Evolutionary conservation across 1,140 invertebrate genomes (phyloP), one percentile per base, ranked within the genome.

Genomic region (Zeugodacus cucurbitae): DNA sequence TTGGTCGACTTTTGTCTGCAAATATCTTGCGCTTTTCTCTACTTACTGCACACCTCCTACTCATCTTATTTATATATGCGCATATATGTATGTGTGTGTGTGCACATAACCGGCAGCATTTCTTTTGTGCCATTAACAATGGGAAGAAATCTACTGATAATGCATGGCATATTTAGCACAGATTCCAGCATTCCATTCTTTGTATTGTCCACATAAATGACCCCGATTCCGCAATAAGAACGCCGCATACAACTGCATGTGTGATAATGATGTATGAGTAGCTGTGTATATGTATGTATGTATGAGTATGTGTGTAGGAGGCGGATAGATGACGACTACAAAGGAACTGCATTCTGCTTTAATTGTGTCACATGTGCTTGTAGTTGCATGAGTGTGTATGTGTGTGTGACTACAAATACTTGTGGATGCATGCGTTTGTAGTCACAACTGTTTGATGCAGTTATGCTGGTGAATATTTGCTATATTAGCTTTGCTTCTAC

Each of bases 201-300:
- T 82, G 74, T 82, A 82, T 82, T 82, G 74, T 54, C 41, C 74
- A 22, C 74, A 48, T 48, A 82, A 82, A 82, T 82, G 74, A 82
- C 74, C 37, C 74, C 22, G 74, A 82, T 82, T 82, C 74, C 74
- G 22, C 41, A 48, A 26, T 82, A 48, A 54, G 74, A 74, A n/a
- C n/a, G 34, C 11, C 11, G 34, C 32, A 20, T 74, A 37, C 34
- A 74, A 17, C 34, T 20, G 34, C 20, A 37, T 26, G 58, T 62
- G 58, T 62, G 58, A n/a, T n/a, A 62, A 62, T 62, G 26, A 7
- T 62, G 58, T 62, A 62, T 22, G 4, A n/a, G 58, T 62, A 14
- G 48, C 6, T 54, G n/a, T 62, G 58, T 62, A 22, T n/a, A 1
- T 62, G 58, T 22, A 58, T 11, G 20, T 58, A 17, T n/a, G 32